phyloP scores from a whole-genome alignment of 2,797 vertebrate species.

The Urocyon cinereoargenteus region DNA sequence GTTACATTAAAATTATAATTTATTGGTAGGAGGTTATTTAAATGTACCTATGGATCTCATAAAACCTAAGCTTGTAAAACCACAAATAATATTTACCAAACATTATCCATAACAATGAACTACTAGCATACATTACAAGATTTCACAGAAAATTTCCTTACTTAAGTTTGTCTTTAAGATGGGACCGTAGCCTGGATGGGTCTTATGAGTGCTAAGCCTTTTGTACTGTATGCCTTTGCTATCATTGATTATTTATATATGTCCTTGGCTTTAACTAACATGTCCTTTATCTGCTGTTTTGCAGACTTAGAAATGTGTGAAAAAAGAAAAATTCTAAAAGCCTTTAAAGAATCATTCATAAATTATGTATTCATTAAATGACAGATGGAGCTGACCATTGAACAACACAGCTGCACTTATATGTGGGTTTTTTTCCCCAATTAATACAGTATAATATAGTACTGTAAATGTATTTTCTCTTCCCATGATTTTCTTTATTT shows the following conservation, averaged over 20 bases:
- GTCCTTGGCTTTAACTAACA: slow-evolving; percentile 34
- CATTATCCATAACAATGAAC: background rate
- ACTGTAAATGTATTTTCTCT: background rate
- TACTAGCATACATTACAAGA: background rate
- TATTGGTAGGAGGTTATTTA: slow-evolving; percentile 53
- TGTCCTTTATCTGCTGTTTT: background rate
- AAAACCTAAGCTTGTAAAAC: slow-evolving; percentile 37
- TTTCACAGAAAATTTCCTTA: slow-evolving; percentile 31
- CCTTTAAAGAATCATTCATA: slow-evolving; percentile 35
- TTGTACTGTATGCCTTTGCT: background rate
- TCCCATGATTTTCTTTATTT: background rate
- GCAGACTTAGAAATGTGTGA: slow-evolving; percentile 8
- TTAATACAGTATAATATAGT: background rate
- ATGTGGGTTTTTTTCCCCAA: background rate
- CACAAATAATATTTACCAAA: slow-evolving; percentile 51
- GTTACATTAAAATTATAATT: slow-evolving; percentile 49
- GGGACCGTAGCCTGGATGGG: background rate
- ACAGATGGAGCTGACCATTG: background rate
- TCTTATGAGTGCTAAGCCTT: background rate
- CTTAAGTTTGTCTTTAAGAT: background rate
- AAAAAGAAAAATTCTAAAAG: slow-evolving; percentile 37
- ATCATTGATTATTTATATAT: background rate
- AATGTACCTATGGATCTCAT: slow-evolving; percentile 35
- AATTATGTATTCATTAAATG: slow-evolving; percentile 12
- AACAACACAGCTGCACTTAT: background rate